Percentiles rank a stretch among this genome's conserved stretches.
Conservation (phyloP, 2,888 invertebrate genomes). For the Lepas anatifera region DNA sequence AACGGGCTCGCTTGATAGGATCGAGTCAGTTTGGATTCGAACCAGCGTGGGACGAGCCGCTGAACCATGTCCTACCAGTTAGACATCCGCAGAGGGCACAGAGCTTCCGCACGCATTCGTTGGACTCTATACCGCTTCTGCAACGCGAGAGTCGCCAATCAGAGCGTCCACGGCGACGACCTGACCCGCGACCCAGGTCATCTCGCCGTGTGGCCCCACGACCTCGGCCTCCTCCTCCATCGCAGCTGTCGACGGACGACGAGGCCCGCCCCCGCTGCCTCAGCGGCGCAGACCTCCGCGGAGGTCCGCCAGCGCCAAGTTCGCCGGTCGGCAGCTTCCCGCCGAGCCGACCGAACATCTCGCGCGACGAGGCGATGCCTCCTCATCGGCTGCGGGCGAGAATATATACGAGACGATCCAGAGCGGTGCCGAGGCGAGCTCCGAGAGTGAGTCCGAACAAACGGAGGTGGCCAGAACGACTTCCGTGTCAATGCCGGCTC, state of each 20-base stretch:
- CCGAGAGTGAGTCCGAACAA: background rate
- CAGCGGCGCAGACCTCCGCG: too few species aligned
- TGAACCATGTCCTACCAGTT: slow-evolving; percentile 58
- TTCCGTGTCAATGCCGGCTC: background rate
- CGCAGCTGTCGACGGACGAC: slow-evolving; percentile 20
- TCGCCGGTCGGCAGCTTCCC: slow-evolving; percentile 29
- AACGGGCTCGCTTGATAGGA: slow-evolving; percentile 90
- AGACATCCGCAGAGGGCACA: slow-evolving; percentile 41
- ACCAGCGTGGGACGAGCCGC: slow-evolving; percentile 73
- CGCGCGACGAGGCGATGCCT: slow-evolving; percentile 62
- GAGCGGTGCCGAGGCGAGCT: slow-evolving; percentile 49
- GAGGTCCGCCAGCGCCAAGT: slow-evolving; percentile 15
- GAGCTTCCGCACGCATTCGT: slow-evolving; percentile 83
- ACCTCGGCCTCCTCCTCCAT: slow-evolving; percentile 49
- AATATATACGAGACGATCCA: slow-evolving; percentile 55
- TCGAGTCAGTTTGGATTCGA: slow-evolving; percentile 72
- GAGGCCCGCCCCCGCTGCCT: background rate
- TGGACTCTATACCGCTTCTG: slow-evolving; percentile 69
- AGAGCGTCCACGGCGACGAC: slow-evolving; percentile 83
- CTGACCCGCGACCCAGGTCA: slow-evolving; percentile 80
- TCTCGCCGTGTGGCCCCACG: slow-evolving; percentile 68
- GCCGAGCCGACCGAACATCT: slow-evolving; percentile 60
- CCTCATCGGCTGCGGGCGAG: slow-evolving; percentile 52
- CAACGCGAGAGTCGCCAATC: slow-evolving; percentile 27
- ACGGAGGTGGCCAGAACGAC: background rate